These are phyloP conservation scores for Streptopelia turtur DNA, from an alignment of 2,797 vertebrate species.

Conservation along the genomic window DNA sequence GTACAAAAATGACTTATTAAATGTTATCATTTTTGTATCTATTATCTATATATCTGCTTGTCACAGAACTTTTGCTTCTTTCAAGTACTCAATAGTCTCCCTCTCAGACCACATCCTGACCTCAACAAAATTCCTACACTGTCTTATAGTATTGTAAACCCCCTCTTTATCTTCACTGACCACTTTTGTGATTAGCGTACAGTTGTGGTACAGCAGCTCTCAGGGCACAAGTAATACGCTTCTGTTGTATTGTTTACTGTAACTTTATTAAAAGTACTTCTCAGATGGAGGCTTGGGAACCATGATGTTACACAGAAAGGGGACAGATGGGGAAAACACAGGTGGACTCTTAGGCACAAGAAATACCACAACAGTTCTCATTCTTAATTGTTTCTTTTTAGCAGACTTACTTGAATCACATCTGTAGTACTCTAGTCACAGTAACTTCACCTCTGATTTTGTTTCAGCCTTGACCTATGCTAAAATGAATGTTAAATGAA, in stretches of 20 bases:
- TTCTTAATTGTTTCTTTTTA: neutral
- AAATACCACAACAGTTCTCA: neutral
- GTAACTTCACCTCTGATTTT: neutral
- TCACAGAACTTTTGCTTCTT: neutral
- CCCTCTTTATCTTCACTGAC: neutral
- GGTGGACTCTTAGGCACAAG: neutral
- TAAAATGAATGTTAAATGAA: neutral
- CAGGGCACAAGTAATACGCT: neutral
- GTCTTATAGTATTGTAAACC: rapidly evolving
- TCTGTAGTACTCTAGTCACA: neutral
- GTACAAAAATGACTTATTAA: neutral
- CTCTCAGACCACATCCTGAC: neutral
- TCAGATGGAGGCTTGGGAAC: neutral
- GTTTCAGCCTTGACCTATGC: neutral
- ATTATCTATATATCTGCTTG: neutral
- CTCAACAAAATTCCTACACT: neutral
- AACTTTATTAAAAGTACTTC: neutral
- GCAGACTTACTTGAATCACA: neutral
- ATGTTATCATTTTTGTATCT: neutral
- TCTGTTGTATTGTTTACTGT: neutral
- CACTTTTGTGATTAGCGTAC: neutral
- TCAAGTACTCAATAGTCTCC: neutral
- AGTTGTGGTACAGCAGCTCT: neutral
- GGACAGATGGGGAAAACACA: neutral
- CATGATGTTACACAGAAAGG: neutral